A percentile compares a stretch with the other conserved stretches of the same genome.
phyloP scores from a whole-genome alignment of 1,140 invertebrate genomes.

The Steinernema khuongi region DNA sequence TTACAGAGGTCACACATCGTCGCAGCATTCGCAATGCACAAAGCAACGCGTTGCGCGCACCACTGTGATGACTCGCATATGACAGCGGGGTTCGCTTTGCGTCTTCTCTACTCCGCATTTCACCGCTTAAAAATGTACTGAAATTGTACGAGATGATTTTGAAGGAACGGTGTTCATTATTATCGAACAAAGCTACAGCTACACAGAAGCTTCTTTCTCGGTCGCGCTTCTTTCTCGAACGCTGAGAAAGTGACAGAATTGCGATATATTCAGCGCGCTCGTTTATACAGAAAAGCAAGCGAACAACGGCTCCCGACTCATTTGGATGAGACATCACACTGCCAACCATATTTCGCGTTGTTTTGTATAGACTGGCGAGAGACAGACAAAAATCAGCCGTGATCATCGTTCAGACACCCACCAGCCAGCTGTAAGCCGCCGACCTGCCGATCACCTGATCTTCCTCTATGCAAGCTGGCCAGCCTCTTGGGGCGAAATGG shows the following conservation, averaged over 20 bases:
- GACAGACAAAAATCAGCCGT: not conserved
- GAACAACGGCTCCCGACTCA: no score
- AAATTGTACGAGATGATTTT: no score
- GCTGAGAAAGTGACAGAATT: no score
- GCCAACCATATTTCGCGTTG: no score
- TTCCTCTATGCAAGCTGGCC: not conserved
- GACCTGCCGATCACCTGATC: not conserved
- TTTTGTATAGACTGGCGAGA: not conserved
- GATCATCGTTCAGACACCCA: not conserved
- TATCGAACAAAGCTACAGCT: no score
- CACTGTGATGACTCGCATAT: not conserved
- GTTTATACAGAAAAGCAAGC: no score
- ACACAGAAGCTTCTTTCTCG: no score
- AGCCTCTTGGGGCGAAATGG: not conserved
- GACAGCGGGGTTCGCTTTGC: not conserved
- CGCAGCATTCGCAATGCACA: not conserved
- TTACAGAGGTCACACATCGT: not conserved
- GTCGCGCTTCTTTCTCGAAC: no score
- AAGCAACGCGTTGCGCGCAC: slow-evolving; percentile 6
- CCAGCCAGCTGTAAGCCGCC: not conserved
- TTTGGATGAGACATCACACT: no score
- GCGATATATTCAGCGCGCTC: no score
- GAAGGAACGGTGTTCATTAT: no score
- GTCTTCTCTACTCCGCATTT: not conserved
- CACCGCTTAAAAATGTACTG: no score